Evolutionary conservation across 1,140 invertebrate genomes (phyloP).

Genomic region (Diuraphis noxia): DNA sequence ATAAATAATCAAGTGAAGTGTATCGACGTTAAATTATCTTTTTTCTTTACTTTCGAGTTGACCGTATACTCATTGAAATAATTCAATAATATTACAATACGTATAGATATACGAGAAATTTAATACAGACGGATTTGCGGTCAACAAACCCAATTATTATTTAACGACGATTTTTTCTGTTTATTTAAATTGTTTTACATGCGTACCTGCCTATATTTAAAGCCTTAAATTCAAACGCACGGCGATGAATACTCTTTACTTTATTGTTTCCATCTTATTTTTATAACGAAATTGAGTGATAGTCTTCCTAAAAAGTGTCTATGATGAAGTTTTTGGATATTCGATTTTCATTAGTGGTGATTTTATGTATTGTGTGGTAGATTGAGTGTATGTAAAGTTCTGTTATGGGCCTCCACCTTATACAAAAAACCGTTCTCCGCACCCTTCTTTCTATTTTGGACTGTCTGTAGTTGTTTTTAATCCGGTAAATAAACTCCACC

Average conservation of each 20-base stretch:
- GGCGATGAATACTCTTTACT: neutral
- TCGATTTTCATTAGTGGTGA: constrained; percentile 18
- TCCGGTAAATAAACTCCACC: constrained; percentile 25
- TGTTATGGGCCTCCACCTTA: neutral
- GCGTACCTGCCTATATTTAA: neutral
- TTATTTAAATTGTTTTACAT: neutral
- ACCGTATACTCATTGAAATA: neutral
- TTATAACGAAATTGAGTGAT: neutral
- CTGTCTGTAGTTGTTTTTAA: constrained; percentile 23
- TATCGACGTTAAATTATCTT: neutral
- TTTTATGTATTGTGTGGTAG: neutral
- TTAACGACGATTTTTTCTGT: neutral
- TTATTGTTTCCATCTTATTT: neutral
- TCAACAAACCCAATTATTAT: neutral
- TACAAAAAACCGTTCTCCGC: neutral
- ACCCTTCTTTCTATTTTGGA: neutral
- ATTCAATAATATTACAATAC: neutral
- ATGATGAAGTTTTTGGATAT: neutral
- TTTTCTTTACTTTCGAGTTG: constrained; percentile 4
- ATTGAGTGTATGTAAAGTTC: neutral
- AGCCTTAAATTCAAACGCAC: neutral
- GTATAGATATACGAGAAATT: neutral
- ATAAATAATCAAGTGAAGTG: neutral
- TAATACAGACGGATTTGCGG: neutral
- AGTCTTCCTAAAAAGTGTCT: neutral